Percentiles rank a stretch among this genome's conserved stretches.
phyloP scores from a whole-genome alignment of 2,888 invertebrate species.

The Acanthopleura granulata region DNA sequence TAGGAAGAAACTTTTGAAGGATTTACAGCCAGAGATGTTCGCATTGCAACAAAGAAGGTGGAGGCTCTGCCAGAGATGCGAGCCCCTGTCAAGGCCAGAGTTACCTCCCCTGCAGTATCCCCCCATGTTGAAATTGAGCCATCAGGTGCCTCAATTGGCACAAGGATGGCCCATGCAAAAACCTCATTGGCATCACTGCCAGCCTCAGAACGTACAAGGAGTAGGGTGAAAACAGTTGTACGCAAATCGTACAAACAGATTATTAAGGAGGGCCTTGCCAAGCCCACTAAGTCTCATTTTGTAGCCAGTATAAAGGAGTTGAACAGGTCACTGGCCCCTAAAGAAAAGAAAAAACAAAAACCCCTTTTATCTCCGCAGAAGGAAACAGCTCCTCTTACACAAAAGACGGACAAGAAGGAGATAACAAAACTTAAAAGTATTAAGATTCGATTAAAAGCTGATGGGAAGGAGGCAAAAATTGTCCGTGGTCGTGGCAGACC shows the following conservation, averaged over 20 bases:
- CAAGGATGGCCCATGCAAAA: conserved; percentile 28
- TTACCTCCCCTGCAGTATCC: not conserved
- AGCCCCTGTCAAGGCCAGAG: not conserved
- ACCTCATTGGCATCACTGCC: conserved; percentile 33
- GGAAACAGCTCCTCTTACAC: not conserved
- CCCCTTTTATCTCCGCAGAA: conserved; percentile 1
- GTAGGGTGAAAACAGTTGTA: conserved; percentile 34
- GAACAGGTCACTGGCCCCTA: conserved; percentile 21
- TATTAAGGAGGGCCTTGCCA: conserved; percentile 35
- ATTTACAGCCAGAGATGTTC: conserved; percentile 50
- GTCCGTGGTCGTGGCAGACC: conserved; percentile 31
- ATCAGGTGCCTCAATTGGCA: conserved; percentile 24
- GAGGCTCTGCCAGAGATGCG: not conserved
- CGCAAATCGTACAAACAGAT: conserved; percentile 41
- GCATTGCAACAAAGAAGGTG: conserved; percentile 32
- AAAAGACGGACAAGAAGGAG: not conserved
- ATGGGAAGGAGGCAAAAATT: conserved; percentile 32
- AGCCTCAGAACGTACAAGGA: conserved; percentile 37
- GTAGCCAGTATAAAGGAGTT: conserved; percentile 32
- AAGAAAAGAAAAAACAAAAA: conserved; percentile 23
- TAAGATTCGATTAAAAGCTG: conserved; percentile 29
- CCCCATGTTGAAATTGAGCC: conserved; percentile 17
- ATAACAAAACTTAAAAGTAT: conserved; percentile 32
- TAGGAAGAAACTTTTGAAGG: conserved; percentile 65
- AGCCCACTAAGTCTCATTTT: conserved; percentile 34